These are phyloP conservation scores for Choristoneura rosaceana DNA, from an alignment of 2,888 invertebrate genomes.

Conservation along the genomic window DNA sequence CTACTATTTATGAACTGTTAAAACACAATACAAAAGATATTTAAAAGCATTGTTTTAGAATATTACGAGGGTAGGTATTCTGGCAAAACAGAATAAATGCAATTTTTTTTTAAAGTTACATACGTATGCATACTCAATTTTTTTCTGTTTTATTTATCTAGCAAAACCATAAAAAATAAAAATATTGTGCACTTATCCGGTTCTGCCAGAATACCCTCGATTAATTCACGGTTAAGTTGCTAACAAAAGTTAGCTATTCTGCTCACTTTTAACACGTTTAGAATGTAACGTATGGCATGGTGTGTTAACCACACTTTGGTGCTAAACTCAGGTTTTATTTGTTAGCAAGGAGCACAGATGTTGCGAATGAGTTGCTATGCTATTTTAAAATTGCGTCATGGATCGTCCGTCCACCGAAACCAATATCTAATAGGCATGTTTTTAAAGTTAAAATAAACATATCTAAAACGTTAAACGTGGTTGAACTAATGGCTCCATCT, in stretches of 20 bases:
- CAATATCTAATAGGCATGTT: neutral
- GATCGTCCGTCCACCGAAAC: neutral
- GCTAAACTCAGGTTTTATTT: slow-evolving; percentile 3
- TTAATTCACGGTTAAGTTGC: neutral
- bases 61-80: too few relatives aligned
- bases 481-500: neutral
- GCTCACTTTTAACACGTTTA: neutral
- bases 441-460: slow-evolving; percentile 10
- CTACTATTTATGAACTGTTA: neutral
- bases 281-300: neutral
- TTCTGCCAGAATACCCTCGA: too few relatives aligned
- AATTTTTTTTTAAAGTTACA: too few relatives aligned
- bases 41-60: neutral
- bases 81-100: too few relatives aligned
- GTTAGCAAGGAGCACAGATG: slow-evolving; percentile 26
- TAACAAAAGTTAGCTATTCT: neutral
- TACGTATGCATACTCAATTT: too few relatives aligned
- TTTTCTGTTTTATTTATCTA: too few relatives aligned
- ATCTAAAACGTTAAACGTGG: neutral
- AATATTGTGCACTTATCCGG: too few relatives aligned
- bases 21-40: neutral
- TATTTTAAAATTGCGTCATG: slow-evolving; percentile 23
- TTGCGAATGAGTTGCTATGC: slow-evolving; percentile 10
- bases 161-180: too few relatives aligned
- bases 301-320: slow-evolving; percentile 5